phyloP scores from a whole-genome alignment of 2,888 invertebrate species.

The Brachynemurus nebulosus region DNA sequence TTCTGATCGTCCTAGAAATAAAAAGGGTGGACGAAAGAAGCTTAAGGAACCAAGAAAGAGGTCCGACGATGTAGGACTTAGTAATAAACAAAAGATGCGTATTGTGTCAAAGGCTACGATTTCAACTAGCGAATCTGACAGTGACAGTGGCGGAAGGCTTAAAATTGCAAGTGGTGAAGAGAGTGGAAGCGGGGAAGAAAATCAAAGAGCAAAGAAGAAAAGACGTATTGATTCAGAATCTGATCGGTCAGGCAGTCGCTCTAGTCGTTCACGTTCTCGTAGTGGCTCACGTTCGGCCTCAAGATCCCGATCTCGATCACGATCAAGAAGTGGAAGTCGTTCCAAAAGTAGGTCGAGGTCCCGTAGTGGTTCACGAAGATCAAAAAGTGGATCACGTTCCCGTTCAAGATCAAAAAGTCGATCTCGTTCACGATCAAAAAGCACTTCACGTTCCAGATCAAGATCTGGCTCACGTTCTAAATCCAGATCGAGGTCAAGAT shows the following conservation, averaged over 20 bases:
- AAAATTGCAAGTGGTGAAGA: slow-evolving; percentile 43
- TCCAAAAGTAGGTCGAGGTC: slow-evolving; percentile 32
- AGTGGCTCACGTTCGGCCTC: slow-evolving; percentile 28
- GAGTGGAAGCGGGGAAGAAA: slow-evolving; percentile 32
- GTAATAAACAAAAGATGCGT: slow-evolving; percentile 72
- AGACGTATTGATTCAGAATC: slow-evolving; percentile 49
- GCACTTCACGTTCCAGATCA: slow-evolving; percentile 25
- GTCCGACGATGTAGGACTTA: slow-evolving; percentile 49
- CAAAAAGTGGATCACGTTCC: slow-evolving; percentile 24
- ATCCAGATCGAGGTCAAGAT: slow-evolving; percentile 33
- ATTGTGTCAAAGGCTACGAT: slow-evolving; percentile 92
- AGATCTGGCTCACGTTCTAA: slow-evolving; percentile 27
- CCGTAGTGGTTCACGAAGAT: slow-evolving; percentile 31
- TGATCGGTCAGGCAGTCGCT: slow-evolving; percentile 33
- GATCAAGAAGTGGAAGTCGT: slow-evolving; percentile 24
- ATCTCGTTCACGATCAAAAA: slow-evolving; percentile 25
- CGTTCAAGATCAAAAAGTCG: slow-evolving; percentile 23
- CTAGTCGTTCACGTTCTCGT: slow-evolving; percentile 31
- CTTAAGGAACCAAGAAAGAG: slow-evolving; percentile 21
- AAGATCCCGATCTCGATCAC: slow-evolving; percentile 30
- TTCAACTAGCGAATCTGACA: slow-evolving; percentile 76
- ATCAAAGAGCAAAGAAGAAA: slow-evolving; percentile 34
- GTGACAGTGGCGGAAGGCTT: slow-evolving; percentile 38
- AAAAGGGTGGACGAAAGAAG: slow-evolving; percentile 27
- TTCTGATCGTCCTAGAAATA: slow-evolving; percentile 49